phyloP scores from a whole-genome alignment of 2,888 invertebrate species.

The Sphaeridia pumilis region DNA sequence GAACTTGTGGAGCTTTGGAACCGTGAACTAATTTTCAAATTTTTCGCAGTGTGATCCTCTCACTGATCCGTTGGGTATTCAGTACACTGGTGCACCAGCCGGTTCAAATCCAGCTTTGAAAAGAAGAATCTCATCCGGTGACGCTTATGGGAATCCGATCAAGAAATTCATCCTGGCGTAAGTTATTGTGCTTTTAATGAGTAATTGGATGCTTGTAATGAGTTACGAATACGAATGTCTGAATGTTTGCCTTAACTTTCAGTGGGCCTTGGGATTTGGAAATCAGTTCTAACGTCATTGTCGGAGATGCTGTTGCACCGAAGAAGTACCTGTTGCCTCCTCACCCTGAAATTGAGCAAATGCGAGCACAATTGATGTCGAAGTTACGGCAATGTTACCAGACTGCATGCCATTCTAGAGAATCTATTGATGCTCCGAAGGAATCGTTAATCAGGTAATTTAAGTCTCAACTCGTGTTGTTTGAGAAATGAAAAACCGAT shows the following conservation, averaged over 20 bases:
- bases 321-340: constrained; percentile 88
- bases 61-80: constrained; percentile 78
- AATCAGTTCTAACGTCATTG: constrained; percentile 79
- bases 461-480: too few relatives aligned
- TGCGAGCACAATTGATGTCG: constrained; percentile 64
- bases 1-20: background rate
- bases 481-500: too few relatives aligned
- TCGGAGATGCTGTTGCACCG: constrained; percentile 69
- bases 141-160: constrained; percentile 56
- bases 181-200: too few relatives aligned
- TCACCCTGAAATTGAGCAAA: constrained; percentile 86
- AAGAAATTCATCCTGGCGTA: constrained; percentile 70
- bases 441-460: constrained; percentile 81
- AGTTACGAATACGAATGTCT: too few relatives aligned
- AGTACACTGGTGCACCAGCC: constrained; percentile 44
- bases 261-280: constrained; percentile 91
- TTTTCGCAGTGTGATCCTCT: constrained; percentile 77
- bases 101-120: constrained; percentile 21
- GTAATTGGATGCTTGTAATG: too few relatives aligned
- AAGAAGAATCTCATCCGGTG: constrained; percentile 49
- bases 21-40: too few relatives aligned
- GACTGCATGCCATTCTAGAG: constrained; percentile 83
- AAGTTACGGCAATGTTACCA: constrained; percentile 85
- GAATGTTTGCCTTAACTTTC: constrained; percentile 15
- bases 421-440: constrained; percentile 83